Base-by-base conservation (phyloP, 2,113 vertebrate genomes). In the Lophotis ruficrista region DNA sequence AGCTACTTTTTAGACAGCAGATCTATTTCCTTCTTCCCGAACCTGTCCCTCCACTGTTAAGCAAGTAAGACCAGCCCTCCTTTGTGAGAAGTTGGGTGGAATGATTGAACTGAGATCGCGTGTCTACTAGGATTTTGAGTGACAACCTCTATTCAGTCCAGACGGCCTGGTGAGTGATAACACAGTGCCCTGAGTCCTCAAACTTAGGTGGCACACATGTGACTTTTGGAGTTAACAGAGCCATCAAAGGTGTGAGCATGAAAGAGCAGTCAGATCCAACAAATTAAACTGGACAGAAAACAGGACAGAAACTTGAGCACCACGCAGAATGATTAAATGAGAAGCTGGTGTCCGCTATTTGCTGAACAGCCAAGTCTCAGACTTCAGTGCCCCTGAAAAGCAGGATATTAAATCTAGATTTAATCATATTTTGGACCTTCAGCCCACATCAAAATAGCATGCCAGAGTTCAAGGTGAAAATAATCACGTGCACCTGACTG, bases 401-500 rank as follows among this genome's bases (percentile, higher is more conserved):
- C 54, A 80, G 21, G 5, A n/a, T n/a, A n/a, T 28, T 12, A 90
- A 87, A 78, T 80, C 38, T 37, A 38, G 35, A n/a, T 2, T 33
- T 14, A 38, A 23, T n/a, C 27, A 8, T 7, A 35, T 30, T 45
- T 58, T 53, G 31, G 37, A 76, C 38, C 7, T 69, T 54, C 41
- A 89, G 33, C 12, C 47, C 17, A 13, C 13, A 51, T 13, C 37
- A 57, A 35, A 77, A 53, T 13, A 71, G 13, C 2, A 4, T 5
- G 8, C 19, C 30, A 80, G n/a, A 48, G 14, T 24, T 9, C n/a
- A 69, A 73, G 41, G 30, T 72, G 64, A 88, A 76, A 91, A 73
- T 7, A 30, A 47, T 18, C 4, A 1, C 1, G 0, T 27, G 12
- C 7, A 25, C 50, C 57, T 66, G 51, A 45, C 31, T 41, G 28